Conservation (phyloP, 2,113 vertebrate genomes). For the Colistium nudipinnis region DNA sequence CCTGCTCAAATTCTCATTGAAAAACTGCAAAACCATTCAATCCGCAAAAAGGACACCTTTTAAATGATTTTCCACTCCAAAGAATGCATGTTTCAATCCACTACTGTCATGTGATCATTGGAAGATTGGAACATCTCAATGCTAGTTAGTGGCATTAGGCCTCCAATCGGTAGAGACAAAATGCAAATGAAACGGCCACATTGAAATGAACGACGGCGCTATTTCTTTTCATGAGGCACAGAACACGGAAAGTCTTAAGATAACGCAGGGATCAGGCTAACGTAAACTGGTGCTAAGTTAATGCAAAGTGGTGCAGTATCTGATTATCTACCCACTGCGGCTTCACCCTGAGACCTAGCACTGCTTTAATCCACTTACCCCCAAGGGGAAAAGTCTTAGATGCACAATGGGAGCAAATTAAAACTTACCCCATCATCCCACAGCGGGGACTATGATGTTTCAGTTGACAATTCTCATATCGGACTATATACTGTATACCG, state of each 20-base stretch:
- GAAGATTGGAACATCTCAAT: too few species aligned
- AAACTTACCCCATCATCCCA: slow-evolving; percentile 60
- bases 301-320: slow-evolving; percentile 63
- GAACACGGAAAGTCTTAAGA: slow-evolving; percentile 44
- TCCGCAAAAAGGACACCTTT: too few species aligned
- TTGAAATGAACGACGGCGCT: too few species aligned
- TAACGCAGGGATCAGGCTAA: slow-evolving; percentile 52
- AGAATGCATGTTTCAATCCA: too few species aligned
- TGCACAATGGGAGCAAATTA: slow-evolving; percentile 69
- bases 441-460: slow-evolving; percentile 41
- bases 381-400: slow-evolving; percentile 58
- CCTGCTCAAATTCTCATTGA: too few species aligned
- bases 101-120: too few species aligned
- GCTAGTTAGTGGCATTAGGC: too few species aligned
- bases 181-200: too few species aligned
- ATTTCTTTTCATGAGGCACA: too few species aligned
- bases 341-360: slow-evolving; percentile 59
- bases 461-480: slow-evolving; percentile 41
- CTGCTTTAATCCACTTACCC: slow-evolving; percentile 70
- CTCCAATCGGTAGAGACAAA: too few species aligned
- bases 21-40: too few species aligned
- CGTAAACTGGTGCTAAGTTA: slow-evolving; percentile 60
- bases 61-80: too few species aligned
- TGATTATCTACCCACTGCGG: slow-evolving; percentile 76
- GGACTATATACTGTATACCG: slow-evolving; percentile 22